Evolutionary conservation across 2,888 invertebrate genomes (phyloP).

Genomic region (Chrysomela aeneicollis): DNA sequence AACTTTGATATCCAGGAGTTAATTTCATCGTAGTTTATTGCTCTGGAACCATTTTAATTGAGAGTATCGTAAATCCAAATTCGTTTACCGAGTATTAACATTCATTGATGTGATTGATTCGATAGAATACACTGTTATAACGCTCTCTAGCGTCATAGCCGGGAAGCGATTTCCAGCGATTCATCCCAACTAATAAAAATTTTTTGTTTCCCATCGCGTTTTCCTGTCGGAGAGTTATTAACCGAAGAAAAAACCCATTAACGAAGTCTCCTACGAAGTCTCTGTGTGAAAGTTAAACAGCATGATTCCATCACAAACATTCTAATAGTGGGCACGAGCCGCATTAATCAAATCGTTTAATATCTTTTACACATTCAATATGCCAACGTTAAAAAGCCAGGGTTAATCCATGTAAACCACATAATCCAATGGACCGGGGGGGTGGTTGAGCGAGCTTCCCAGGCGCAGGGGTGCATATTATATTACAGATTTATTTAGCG

Average conservation of each 20-base stretch:
- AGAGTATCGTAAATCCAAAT: too few relatives aligned
- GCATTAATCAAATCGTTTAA: slow-evolving; percentile 58
- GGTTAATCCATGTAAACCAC: slow-evolving; percentile 61
- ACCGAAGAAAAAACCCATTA: slow-evolving; percentile 31
- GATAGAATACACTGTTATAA: too few relatives aligned
- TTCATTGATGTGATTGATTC: too few relatives aligned
- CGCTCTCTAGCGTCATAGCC: too few relatives aligned
- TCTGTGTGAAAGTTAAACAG: slow-evolving; percentile 60
- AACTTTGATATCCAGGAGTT: too few relatives aligned
- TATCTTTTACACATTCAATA: slow-evolving; percentile 61
- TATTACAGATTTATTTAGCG: slow-evolving; percentile 60
- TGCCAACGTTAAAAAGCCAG: slow-evolving; percentile 58
- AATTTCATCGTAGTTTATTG: too few relatives aligned
- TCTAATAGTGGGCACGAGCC: slow-evolving; percentile 57
- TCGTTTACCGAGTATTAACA: too few relatives aligned
- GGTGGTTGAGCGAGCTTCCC: slow-evolving; percentile 46
- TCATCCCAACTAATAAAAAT: too few relatives aligned
- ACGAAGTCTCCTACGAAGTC: slow-evolving; percentile 37
- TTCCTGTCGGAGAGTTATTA: slow-evolving; percentile 13
- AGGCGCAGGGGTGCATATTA: slow-evolving; percentile 59
- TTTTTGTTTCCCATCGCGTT: not conserved
- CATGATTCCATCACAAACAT: slow-evolving; percentile 57
- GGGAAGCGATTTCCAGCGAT: too few relatives aligned
- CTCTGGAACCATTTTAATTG: too few relatives aligned
- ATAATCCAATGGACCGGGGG: slow-evolving; percentile 54